Evolutionary conservation across 2,113 vertebrate species (phyloP).

Genomic region (Eudorcas thomsonii): DNA sequence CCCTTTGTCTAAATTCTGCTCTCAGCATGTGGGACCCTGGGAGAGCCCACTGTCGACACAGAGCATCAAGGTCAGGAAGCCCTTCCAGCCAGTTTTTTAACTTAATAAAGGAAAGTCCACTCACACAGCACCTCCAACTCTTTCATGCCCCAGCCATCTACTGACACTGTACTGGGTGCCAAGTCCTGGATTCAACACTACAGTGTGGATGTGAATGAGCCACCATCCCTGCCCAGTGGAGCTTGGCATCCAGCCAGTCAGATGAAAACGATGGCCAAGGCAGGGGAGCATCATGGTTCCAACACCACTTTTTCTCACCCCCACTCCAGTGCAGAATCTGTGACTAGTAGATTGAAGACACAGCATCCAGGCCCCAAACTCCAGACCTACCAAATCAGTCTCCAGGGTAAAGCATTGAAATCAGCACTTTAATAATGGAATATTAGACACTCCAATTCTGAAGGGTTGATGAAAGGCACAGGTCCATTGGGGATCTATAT

Average conservation of each 20-base stretch:
- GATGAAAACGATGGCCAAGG: no score
- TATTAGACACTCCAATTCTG: background rate
- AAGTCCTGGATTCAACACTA: background rate
- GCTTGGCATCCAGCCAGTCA: background rate
- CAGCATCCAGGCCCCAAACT: background rate
- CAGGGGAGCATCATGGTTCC: background rate
- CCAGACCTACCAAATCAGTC: background rate
- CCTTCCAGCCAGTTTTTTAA: background rate
- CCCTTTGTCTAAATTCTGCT: background rate
- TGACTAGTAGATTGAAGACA: background rate
- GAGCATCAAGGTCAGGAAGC: background rate
- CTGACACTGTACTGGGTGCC: no score
- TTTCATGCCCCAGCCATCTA: background rate
- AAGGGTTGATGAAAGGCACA: background rate
- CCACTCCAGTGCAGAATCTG: background rate
- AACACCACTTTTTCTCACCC: background rate
- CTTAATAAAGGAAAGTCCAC: background rate
- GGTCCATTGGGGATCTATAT: background rate
- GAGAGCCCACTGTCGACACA: background rate
- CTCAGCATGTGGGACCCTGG: background rate
- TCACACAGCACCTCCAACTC: background rate
- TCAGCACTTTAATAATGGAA: background rate
- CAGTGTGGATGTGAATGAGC: background rate
- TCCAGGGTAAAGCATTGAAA: background rate
- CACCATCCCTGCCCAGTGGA: background rate